phyloP scores from a whole-genome alignment of 2,888 invertebrate species.

The Luffia ferchaultella region DNA sequence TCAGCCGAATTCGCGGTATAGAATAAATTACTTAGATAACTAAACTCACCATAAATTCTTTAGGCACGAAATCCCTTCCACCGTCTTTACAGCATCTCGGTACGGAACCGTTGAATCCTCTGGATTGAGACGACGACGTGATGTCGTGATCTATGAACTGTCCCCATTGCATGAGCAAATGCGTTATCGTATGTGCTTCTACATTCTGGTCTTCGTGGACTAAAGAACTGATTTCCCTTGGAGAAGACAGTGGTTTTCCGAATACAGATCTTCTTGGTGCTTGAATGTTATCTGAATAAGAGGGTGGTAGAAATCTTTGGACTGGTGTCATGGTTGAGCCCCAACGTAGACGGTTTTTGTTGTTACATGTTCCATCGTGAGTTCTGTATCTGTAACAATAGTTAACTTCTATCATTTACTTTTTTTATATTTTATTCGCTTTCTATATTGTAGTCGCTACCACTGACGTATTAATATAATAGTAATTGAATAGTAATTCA shows the following conservation, averaged over 20 bases:
- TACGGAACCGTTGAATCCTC: slow-evolving; percentile 80
- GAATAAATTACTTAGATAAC: no score
- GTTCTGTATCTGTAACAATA: slow-evolving; percentile 78
- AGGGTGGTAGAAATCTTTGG: slow-evolving; percentile 80
- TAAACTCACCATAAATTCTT: slow-evolving; percentile 66
- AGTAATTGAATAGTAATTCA: no score
- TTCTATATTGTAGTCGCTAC: no score
- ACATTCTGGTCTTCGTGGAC: slow-evolving; percentile 69
- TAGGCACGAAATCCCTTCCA: slow-evolving; percentile 67
- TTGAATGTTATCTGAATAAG: slow-evolving; percentile 79
- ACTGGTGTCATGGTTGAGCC: slow-evolving; percentile 86
- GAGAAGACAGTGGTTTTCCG: slow-evolving; percentile 74
- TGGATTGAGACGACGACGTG: slow-evolving; percentile 78
- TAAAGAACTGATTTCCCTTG: slow-evolving; percentile 75
- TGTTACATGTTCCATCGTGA: slow-evolving; percentile 91
- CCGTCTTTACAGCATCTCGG: slow-evolving; percentile 77
- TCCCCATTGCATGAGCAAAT: slow-evolving; percentile 91
- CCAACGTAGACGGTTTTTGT: slow-evolving; percentile 77
- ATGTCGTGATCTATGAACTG: slow-evolving; percentile 91
- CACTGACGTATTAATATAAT: no score
- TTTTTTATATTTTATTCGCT: no score
- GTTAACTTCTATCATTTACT: no score
- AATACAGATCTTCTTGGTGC: slow-evolving; percentile 66
- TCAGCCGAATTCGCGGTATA: no score
- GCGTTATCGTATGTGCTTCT: slow-evolving; percentile 73